Percentiles rank a stretch among this genome's conserved stretches.
phyloP scores from a whole-genome alignment of 2,797 vertebrate species.

The Vespertilio murinus region DNA sequence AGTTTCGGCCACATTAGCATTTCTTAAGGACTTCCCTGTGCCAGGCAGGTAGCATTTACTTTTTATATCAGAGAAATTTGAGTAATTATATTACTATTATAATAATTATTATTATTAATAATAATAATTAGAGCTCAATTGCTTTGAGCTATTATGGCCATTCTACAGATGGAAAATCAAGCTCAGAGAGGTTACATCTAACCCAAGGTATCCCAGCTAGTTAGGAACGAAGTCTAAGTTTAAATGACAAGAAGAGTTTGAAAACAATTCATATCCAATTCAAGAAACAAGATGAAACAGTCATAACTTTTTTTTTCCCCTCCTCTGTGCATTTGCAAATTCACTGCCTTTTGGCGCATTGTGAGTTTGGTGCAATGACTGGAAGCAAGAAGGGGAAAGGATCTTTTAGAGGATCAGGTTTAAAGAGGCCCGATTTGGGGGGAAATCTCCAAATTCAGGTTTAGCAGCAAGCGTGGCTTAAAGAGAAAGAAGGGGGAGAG shows the following conservation, averaged over 20 bases:
- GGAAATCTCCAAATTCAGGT: constrained; percentile 37
- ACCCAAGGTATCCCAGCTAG: not conserved
- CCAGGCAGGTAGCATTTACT: not conserved
- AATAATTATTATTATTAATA: not conserved
- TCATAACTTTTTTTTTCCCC: not conserved
- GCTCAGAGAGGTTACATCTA: not conserved
- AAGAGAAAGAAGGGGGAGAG: not conserved
- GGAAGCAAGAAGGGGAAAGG: not conserved
- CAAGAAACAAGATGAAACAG: not conserved
- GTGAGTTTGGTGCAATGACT: not conserved
- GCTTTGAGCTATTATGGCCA: not conserved
- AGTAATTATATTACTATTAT: not conserved
- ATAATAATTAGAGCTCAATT: not conserved
- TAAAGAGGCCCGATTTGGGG: constrained; percentile 29
- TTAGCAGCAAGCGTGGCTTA: not conserved
- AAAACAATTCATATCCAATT: not conserved
- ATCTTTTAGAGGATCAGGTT: not conserved
- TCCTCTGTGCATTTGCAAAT: not conserved
- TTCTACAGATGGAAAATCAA: not conserved
- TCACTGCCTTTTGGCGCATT: not conserved
- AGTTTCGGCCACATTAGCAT: not conserved
- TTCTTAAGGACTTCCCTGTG: too few species aligned
- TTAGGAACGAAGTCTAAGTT: not conserved
- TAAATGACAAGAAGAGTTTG: constrained; percentile 6
- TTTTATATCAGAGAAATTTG: not conserved